phyloP scores from a whole-genome alignment of 2,113 vertebrate species.

The Vidua macroura region DNA sequence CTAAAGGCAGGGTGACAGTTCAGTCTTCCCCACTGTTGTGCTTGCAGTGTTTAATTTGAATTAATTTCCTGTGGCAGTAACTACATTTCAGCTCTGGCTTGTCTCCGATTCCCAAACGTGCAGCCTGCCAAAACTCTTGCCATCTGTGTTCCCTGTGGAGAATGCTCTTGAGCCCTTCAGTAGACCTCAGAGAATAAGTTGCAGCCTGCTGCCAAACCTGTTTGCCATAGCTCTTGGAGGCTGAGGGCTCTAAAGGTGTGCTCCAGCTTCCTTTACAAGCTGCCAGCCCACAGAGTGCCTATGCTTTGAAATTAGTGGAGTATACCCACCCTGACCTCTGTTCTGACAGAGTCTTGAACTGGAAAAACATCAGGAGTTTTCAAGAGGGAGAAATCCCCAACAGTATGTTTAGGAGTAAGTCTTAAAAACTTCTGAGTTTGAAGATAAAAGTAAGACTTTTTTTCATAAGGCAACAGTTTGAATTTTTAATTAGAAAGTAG shows the following conservation, averaged over 20 bases:
- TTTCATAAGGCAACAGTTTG: not conserved
- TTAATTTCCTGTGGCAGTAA: constrained; percentile 17
- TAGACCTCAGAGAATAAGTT: not conserved
- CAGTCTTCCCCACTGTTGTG: not conserved
- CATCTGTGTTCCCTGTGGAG: not conserved
- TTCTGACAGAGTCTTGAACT: not conserved
- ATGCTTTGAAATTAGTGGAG: not conserved
- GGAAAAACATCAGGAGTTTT: not conserved
- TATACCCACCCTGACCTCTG: not conserved
- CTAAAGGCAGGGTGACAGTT: not conserved
- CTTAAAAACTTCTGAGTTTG: not conserved
- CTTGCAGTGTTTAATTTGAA: constrained; percentile 23
- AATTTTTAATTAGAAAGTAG: constrained; percentile 18
- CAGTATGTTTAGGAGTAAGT: not conserved
- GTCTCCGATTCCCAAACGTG: not conserved
- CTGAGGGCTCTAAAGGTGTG: not conserved
- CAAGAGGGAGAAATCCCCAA: not conserved
- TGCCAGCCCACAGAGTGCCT: not conserved
- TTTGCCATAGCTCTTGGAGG: not conserved
- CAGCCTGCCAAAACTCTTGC: not conserved
- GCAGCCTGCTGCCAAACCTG: not conserved
- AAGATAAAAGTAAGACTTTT: not conserved
- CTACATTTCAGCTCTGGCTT: not conserved
- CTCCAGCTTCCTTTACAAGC: not conserved
- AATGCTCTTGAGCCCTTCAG: not conserved